Conservation (phyloP, 2,888 invertebrate species). For the Melinaea marsaeus region DNA sequence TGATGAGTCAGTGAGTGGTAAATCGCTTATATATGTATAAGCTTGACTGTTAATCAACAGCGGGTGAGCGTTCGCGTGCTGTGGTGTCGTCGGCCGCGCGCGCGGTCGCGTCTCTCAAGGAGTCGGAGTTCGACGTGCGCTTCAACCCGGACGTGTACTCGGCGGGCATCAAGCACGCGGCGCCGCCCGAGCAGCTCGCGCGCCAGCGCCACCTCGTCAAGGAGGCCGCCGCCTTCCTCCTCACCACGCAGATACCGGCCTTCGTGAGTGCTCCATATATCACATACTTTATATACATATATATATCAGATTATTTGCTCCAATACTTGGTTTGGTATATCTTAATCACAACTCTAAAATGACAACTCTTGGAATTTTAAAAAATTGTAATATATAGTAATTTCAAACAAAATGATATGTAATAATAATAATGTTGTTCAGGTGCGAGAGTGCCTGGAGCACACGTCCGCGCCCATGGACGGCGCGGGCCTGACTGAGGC, state of each 20-base stretch:
- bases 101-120: conserved; percentile 95
- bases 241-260: conserved; percentile 95
- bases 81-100: conserved; percentile 93
- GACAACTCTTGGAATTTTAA: no score
- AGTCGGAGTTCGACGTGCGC: conserved; percentile 96
- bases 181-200: conserved; percentile 81
- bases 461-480: conserved; percentile 96
- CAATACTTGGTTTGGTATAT: no score
- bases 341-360: no score
- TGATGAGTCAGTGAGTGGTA: no score
- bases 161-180: conserved; percentile 91
- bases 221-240: conserved; percentile 96
- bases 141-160: conserved; percentile 99
- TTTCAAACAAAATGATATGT: background rate
- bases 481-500: conserved; percentile 94
- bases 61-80: conserved; percentile 90
- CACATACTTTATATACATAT: conserved; percentile 28
- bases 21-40: no score
- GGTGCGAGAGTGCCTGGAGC: conserved; percentile 94
- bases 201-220: conserved; percentile 94
- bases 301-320: background rate
- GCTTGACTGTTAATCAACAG: conserved; percentile 33
- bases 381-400: background rate
- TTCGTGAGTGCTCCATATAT: conserved; percentile 81
- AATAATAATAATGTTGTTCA: conserved; percentile 40